Evolutionary conservation across 2,888 invertebrate species (phyloP).

Genomic region (Disparrhopalites patrizii): DNA sequence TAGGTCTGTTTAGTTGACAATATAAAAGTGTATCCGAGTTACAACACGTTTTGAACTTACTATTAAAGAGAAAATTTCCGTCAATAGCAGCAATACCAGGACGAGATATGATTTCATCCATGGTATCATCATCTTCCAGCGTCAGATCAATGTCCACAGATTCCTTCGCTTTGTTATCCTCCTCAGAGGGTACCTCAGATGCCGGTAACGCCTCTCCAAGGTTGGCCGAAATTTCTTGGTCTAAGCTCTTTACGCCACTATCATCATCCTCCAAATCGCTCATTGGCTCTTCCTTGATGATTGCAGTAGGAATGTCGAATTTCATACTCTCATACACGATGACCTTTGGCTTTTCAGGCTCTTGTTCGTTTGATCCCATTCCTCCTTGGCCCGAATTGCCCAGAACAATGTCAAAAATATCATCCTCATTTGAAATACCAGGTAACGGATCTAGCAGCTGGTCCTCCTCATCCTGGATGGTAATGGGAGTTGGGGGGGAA

Average conservation of each 20-base stretch:
- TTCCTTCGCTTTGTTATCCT: not conserved
- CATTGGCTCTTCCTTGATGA: slow-evolving; percentile 41
- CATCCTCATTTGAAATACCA: slow-evolving; percentile 2
- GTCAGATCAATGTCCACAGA: slow-evolving; percentile 35
- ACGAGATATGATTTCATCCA: not conserved
- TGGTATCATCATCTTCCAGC: slow-evolving; percentile 28
- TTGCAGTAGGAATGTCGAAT: slow-evolving; percentile 46
- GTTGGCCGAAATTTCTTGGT: not conserved
- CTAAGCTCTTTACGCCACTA: not conserved
- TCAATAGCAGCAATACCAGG: slow-evolving; percentile 40
- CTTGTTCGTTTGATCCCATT: not conserved
- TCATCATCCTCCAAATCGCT: slow-evolving; percentile 18
- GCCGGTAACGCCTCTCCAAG: not conserved
- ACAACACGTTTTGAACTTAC: slow-evolving; percentile 25
- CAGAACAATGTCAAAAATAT: slow-evolving; percentile 19
- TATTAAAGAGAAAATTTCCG: slow-evolving; percentile 43
- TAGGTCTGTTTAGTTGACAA: no score
- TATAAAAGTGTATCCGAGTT: no score
- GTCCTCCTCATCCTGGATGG: not conserved
- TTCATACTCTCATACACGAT: slow-evolving; percentile 47
- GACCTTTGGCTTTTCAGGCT: slow-evolving; percentile 30
- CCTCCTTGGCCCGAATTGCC: not conserved
- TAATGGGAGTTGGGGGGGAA: not conserved
- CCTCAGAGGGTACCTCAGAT: not conserved
- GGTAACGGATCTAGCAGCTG: not conserved